These are phyloP conservation scores for Lordiphosa andalusiaca DNA, from an alignment of 2,888 invertebrate species.

Conservation along the genomic window DNA sequence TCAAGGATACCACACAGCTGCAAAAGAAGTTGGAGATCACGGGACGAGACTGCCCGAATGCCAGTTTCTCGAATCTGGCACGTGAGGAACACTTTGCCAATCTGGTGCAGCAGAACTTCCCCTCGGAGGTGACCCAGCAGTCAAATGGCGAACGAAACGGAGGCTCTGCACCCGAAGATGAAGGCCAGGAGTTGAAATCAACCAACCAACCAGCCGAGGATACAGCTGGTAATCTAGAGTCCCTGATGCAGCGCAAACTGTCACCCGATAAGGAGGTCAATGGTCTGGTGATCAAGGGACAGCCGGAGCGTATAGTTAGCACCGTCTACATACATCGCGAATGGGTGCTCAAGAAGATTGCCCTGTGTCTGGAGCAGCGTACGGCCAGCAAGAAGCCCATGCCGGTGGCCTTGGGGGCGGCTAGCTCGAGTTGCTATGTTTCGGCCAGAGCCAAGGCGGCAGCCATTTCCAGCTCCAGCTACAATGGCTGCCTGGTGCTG, in stretches of 20 bases:
- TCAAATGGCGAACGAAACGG: conserved; percentile 47
- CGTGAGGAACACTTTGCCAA: conserved; percentile 81
- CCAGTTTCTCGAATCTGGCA: conserved; percentile 80
- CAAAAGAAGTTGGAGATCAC: conserved; percentile 80
- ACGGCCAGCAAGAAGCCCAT: conserved; percentile 87
- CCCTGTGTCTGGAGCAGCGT: conserved; percentile 93
- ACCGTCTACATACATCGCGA: conserved; percentile 84
- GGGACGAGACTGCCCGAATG: conserved; percentile 79
- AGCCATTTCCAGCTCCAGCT: conserved; percentile 76
- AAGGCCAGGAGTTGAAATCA: conserved; percentile 38
- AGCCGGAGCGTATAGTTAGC: conserved; percentile 53
- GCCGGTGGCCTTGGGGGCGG: conserved; percentile 61
- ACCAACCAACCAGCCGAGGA: conserved; percentile 46
- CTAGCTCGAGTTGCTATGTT: conserved; percentile 60
- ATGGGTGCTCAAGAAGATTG: conserved; percentile 97
- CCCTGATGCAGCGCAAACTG: conserved; percentile 78
- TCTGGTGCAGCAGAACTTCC: conserved; percentile 80
- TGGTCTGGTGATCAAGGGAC: conserved; percentile 50
- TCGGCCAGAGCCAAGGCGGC: conserved; percentile 76
- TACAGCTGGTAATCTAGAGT: conserved; percentile 77
- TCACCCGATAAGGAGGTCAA: conserved; percentile 80
- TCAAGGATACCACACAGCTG: conserved; percentile 80
- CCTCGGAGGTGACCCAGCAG: conserved; percentile 61
- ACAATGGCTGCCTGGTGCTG: conserved; percentile 91
- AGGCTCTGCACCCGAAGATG: conserved; percentile 64